Evolutionary conservation across 1,140 invertebrate genomes (phyloP).

Genomic region (Babylonia areolata): DNA sequence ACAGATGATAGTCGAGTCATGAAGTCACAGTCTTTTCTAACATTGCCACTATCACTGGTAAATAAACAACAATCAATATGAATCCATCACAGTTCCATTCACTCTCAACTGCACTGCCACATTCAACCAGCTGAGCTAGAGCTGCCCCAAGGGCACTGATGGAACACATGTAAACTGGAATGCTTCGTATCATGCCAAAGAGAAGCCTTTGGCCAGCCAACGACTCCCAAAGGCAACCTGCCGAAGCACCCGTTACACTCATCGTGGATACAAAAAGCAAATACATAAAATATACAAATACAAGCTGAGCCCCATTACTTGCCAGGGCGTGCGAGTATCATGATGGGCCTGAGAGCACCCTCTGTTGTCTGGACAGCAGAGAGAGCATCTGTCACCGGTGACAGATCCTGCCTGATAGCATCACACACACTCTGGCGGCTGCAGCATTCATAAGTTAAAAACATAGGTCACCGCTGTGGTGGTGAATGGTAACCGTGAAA

Average conservation of each 20-base stretch:
- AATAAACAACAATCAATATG: not conserved
- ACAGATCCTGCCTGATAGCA: conserved; percentile 20
- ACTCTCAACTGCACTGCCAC: not conserved
- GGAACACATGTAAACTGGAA: conserved; percentile 11
- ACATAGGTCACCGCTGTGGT: conserved; percentile 21
- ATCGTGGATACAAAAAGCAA: conserved; percentile 23
- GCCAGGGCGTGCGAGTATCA: not conserved
- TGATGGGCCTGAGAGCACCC: not conserved
- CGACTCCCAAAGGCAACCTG: not conserved
- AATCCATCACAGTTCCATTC: conserved; percentile 1
- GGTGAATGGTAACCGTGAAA: conserved; percentile 26
- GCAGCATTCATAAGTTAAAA: conserved; percentile 36
- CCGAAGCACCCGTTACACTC: not conserved
- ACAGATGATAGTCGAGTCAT: no score
- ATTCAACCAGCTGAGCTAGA: conserved; percentile 20
- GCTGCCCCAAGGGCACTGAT: not conserved
- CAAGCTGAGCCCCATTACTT: conserved; percentile 28
- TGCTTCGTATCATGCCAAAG: not conserved
- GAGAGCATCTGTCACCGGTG: conserved; percentile 29
- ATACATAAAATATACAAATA: conserved; percentile 24
- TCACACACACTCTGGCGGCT: not conserved
- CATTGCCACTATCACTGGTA: not conserved
- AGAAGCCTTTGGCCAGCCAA: not conserved
- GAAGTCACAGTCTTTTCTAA: not conserved
- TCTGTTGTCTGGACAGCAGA: not conserved